phyloP scores from a whole-genome alignment of 2,797 vertebrate genomes.

The Siniperca undulata region DNA sequence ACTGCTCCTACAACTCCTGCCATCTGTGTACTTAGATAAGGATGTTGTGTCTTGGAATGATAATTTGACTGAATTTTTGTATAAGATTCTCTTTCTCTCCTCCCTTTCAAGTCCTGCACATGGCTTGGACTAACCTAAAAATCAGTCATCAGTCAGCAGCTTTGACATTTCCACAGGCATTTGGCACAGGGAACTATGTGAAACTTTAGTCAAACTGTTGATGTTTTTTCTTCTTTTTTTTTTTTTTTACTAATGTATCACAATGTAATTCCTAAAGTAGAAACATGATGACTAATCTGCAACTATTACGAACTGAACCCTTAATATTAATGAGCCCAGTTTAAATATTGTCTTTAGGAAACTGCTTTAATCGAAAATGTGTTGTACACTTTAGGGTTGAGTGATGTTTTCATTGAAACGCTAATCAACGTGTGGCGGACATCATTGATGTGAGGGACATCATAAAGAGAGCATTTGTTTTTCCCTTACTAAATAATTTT shows the following conservation, averaged over 20 bases:
- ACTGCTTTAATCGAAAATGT: not conserved
- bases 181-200: slow-evolving; percentile 8
- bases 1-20: slow-evolving; percentile 19
- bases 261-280: not conserved
- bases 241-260: slow-evolving; percentile 1
- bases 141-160: slow-evolving; percentile 10
- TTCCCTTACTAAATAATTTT: not conserved
- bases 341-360: not conserved
- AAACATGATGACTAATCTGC: not conserved
- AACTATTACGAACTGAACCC: not conserved
- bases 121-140: slow-evolving; percentile 22
- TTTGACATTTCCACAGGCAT: slow-evolving; percentile 15
- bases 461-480: not conserved
- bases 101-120: slow-evolving; percentile 24
- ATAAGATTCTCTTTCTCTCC: slow-evolving; percentile 18
- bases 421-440: not conserved
- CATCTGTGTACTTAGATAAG: slow-evolving; percentile 44
- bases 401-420: not conserved
- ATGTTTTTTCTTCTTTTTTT: not conserved
- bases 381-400: not conserved
- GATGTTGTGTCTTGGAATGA: slow-evolving; percentile 24
- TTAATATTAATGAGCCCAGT: slow-evolving; percentile 5
- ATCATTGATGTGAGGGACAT: not conserved
- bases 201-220: slow-evolving; percentile 20
- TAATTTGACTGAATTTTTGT: slow-evolving; percentile 22